Evolutionary conservation across 2,888 invertebrate genomes (phyloP), one percentile per base, ranked within the genome.

Genomic region (Chymomyza fuscimana): DNA sequence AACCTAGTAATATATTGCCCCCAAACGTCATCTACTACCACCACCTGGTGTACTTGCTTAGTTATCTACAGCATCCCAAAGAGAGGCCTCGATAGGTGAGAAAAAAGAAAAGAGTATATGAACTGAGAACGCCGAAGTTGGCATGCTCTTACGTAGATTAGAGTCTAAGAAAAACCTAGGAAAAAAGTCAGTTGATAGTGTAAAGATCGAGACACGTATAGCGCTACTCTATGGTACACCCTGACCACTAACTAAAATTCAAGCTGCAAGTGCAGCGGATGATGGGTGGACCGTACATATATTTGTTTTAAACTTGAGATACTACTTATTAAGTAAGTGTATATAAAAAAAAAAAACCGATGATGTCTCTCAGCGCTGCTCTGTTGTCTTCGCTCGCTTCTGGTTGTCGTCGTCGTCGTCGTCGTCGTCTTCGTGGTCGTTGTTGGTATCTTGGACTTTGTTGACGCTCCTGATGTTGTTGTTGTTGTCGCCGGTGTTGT

Each of bases 351-450:
- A 32, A 46, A 46, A 46, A 9, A 5, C 1, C 40, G 12, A 10
- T 46, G 40, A 46, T 46, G 40, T 4, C 40, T 46, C 10, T 46
- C 40, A 46, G 12, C 32, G 36, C 36, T 36, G 36, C 59, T 25
- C 36, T 7, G 25, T 19, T 32, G 32, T 19, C 29, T 59, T 64
- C 61, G 63, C 68, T 25, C 66, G 65, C 25, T 29, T 72, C 19
- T 68, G 9, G 52, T 25, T 29, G 16, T 40, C 51, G 66, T 62
- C 51, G 58, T 63, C 66, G 50, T 51, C 62, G 67, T 58, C 59
- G 58, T 10, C 64, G 29, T 32, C 58, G 66, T 10, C 40, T 52
- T 9, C 40, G 54, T 19, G 22, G 64, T 9, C 59, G 63, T 40
- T 52, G 69, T 12, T 58, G 32, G 32, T 32, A 32, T 32, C 32